These are phyloP conservation scores for Artemisiospiza belli DNA, from an alignment of 2,113 vertebrate genomes.

Conservation along the genomic window DNA sequence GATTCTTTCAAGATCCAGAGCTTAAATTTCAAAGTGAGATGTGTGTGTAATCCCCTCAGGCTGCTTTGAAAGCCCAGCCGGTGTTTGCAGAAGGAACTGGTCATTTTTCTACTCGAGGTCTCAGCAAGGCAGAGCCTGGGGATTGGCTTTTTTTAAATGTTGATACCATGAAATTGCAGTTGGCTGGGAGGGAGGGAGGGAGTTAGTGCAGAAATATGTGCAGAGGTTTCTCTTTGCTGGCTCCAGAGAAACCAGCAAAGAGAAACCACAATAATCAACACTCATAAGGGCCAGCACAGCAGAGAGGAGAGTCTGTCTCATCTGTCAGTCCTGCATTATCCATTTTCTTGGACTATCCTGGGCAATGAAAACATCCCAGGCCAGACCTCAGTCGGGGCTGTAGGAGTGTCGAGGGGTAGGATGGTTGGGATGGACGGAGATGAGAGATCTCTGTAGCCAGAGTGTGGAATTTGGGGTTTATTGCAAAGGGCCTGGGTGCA, in stretches of 20 bases:
- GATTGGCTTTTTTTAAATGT: background rate
- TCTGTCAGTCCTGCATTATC: background rate
- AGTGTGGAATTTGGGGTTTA: too few relatives aligned
- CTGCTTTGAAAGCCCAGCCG: background rate
- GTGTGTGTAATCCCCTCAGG: background rate
- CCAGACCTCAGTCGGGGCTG: background rate
- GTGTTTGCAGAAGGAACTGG: slow-evolving; percentile 14
- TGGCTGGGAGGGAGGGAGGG: background rate
- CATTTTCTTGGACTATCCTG: background rate
- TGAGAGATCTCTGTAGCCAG: too few relatives aligned
- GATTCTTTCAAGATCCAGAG: background rate
- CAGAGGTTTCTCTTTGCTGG: background rate
- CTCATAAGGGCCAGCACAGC: background rate
- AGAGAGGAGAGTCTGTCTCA: background rate
- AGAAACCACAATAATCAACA: background rate
- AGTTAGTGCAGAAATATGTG: background rate
- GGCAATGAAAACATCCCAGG: background rate
- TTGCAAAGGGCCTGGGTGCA: too few relatives aligned
- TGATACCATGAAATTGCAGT: background rate
- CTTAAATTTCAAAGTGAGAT: slow-evolving; percentile 24
- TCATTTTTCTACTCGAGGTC: background rate
- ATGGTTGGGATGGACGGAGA: too few relatives aligned
- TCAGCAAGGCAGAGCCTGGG: background rate
- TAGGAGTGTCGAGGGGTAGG: too few relatives aligned
- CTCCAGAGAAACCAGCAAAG: too few relatives aligned